Conservation (phyloP, 2,797 vertebrate species). For the Sparidentex hasta region DNA sequence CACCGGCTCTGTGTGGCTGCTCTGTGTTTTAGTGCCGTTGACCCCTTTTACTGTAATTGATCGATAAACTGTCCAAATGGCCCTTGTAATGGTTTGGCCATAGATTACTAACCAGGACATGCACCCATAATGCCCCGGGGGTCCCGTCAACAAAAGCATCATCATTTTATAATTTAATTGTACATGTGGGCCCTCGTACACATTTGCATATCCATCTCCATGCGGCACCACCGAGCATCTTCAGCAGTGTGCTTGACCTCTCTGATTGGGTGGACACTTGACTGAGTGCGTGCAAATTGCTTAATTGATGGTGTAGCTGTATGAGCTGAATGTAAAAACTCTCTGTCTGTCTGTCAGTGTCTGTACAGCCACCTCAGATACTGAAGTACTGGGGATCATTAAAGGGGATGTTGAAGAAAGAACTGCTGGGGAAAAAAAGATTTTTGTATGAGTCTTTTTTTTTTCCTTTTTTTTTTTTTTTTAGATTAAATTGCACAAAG, state of each 20-base stretch:
- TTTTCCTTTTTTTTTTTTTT: no score
- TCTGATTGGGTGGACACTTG: slow-evolving; percentile 16
- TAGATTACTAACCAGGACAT: slow-evolving; percentile 42
- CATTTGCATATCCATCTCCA: slow-evolving; percentile 42
- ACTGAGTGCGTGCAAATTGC: slow-evolving; percentile 25
- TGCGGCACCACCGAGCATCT: slow-evolving; percentile 15
- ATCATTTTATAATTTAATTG: slow-evolving; percentile 50
- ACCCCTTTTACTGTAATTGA: slow-evolving; percentile 65
- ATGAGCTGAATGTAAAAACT: slow-evolving; percentile 12
- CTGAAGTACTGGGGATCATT: neutral
- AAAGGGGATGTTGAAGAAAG: neutral
- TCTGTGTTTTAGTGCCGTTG: slow-evolving; percentile 41
- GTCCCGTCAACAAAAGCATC: slow-evolving; percentile 27
- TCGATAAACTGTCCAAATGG: slow-evolving; percentile 64
- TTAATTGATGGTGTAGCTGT: slow-evolving; percentile 26
- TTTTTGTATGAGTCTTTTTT: no score
- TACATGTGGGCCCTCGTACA: neutral
- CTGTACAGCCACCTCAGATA: neutral
- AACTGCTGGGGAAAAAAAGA: no score
- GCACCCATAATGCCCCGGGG: slow-evolving; percentile 29
- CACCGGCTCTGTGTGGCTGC: slow-evolving; percentile 4
- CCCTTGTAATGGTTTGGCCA: slow-evolving; percentile 48
- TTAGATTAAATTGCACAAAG: no score
- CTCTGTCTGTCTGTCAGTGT: neutral
- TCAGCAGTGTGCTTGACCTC: slow-evolving; percentile 31